Evolutionary conservation across 1,140 invertebrate genomes (phyloP).

Genomic region (Drosophila obscura): DNA sequence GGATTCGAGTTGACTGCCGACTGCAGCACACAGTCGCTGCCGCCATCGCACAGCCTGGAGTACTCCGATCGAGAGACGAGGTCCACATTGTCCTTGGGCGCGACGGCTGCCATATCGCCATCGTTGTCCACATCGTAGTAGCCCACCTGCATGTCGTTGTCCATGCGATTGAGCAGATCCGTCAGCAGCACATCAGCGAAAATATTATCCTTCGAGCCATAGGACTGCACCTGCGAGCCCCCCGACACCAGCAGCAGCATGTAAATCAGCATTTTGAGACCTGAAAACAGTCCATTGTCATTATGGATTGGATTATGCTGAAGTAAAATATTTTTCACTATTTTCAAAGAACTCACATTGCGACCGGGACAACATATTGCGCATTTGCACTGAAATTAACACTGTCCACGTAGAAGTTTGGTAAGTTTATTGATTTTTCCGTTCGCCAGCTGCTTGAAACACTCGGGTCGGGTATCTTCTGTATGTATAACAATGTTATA

Average conservation of each 20-base stretch:
- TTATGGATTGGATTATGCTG: neutral
- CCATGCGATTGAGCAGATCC: constrained; percentile 89
- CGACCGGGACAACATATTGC: constrained; percentile 63
- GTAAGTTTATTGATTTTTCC: constrained; percentile 67
- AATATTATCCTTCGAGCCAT: constrained; percentile 73
- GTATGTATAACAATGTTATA: constrained; percentile 52
- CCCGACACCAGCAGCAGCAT: constrained; percentile 35
- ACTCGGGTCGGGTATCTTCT: neutral
- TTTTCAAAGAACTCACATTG: constrained; percentile 32
- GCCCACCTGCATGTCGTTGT: constrained; percentile 87
- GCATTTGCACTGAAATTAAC: constrained; percentile 37
- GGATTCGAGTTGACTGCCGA: constrained; percentile 85
- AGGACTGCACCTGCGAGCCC: constrained; percentile 34
- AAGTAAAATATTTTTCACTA: neutral
- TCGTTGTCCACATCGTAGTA: constrained; percentile 86
- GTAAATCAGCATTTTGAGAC: constrained; percentile 27
- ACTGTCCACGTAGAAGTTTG: constrained; percentile 43
- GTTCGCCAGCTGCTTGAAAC: constrained; percentile 37
- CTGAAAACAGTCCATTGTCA: constrained; percentile 18
- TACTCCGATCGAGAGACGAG: constrained; percentile 86
- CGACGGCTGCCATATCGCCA: constrained; percentile 37
- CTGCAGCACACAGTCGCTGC: constrained; percentile 54
- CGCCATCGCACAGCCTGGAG: constrained; percentile 74
- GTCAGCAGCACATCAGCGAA: constrained; percentile 87
- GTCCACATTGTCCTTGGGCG: constrained; percentile 80